Evolutionary conservation across 2,113 vertebrate genomes (phyloP).

Genomic region (Anser brachyrhynchus): DNA sequence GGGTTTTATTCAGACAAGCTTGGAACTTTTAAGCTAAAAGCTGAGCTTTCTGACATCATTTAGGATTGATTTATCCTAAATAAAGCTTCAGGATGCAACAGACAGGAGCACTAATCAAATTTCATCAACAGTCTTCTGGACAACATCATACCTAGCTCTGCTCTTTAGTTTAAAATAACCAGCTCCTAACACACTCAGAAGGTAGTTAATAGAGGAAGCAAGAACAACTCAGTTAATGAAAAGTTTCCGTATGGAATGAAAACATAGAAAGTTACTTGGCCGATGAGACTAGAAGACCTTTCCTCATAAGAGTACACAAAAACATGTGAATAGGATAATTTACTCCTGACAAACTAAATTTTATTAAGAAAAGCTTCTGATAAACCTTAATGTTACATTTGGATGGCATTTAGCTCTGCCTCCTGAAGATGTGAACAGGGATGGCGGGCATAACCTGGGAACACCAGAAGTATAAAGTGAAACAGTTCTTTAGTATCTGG

Average conservation of each 20-base stretch:
- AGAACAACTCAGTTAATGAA: not conserved
- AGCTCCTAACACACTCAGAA: not conserved
- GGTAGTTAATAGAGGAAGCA: not conserved
- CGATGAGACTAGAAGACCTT: not conserved
- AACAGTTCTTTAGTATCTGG: not conserved
- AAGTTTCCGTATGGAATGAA: not conserved
- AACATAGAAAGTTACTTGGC: not conserved
- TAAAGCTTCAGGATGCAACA: not conserved
- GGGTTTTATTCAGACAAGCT: not conserved
- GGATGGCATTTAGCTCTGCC: not conserved
- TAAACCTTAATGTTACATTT: not conserved
- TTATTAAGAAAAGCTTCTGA: not conserved
- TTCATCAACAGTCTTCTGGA: not conserved
- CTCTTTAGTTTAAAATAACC: not conserved
- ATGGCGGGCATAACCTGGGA: not conserved
- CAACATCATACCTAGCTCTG: not conserved
- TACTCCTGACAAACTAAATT: not conserved
- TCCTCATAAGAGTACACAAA: not conserved
- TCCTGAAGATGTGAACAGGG: not conserved
- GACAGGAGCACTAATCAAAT: constrained; percentile 21
- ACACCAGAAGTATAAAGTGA: not conserved
- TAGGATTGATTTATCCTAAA: not conserved
- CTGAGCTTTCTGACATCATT: not conserved
- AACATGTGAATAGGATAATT: not conserved
- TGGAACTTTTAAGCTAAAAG: not conserved